phyloP scores from a whole-genome alignment of 1,140 invertebrate species.

The Drosophila sturtevanti region DNA sequence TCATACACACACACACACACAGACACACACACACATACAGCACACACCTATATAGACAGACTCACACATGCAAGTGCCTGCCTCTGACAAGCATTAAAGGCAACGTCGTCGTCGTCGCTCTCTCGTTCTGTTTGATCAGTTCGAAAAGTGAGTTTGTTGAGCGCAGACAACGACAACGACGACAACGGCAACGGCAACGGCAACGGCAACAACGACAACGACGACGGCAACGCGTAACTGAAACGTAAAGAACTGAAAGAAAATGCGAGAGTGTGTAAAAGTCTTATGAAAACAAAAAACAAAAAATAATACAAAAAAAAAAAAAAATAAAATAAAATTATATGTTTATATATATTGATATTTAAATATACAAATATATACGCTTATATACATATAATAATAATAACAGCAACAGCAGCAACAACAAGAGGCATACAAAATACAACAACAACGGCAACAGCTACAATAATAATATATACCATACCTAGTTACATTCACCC shows the following conservation, averaged over 20 bases:
- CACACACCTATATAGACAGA: conserved; percentile 14
- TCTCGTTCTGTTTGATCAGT: conserved; percentile 73
- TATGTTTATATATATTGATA: not conserved
- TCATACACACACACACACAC: conserved; percentile 15
- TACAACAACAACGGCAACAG: conserved; percentile 15
- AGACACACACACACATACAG: conserved; percentile 17
- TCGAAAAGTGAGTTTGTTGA: conserved; percentile 73
- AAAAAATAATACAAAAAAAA: not conserved
- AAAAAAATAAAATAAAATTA: not conserved
- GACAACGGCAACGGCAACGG: conserved; percentile 13
- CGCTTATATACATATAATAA: not conserved
- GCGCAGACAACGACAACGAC: conserved; percentile 51
- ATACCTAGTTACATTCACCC: conserved; percentile 44
- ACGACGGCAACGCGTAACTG: not conserved
- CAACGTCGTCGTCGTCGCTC: conserved; percentile 35
- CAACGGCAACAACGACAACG: conserved; percentile 14
- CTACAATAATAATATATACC: conserved; percentile 30
- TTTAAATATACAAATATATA: too few species aligned
- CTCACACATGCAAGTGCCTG: conserved; percentile 14
- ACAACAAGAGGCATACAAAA: conserved; percentile 8
- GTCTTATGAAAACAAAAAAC: conserved; percentile 30
- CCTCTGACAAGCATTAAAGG: conserved; percentile 24
- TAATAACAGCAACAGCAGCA: conserved; percentile 5
- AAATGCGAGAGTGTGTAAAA: conserved; percentile 45
- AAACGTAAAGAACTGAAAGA: conserved; percentile 13